A percentile compares a stretch with the other conserved stretches of the same genome.
Evolutionary conservation across 2,113 vertebrate genomes (phyloP).

Genomic region (Pardalotus punctatus): DNA sequence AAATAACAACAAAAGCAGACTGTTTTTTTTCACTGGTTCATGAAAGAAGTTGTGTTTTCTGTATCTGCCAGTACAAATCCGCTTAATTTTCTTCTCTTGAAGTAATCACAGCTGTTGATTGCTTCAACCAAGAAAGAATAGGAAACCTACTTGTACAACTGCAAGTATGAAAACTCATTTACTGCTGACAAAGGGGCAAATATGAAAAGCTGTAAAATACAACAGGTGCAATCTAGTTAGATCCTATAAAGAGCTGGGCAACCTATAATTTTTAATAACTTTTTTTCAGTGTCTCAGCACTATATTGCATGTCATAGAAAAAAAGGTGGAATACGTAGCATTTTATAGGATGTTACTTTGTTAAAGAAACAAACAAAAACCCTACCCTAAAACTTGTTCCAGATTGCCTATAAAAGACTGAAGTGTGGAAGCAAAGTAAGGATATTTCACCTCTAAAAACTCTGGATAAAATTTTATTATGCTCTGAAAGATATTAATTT

Average conservation of each 20-base stretch:
- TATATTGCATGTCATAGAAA: background rate
- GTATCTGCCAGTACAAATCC: background rate
- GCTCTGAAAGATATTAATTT: background rate
- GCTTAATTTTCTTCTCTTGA: conserved; percentile 23
- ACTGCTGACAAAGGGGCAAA: conserved; percentile 4
- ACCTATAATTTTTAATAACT: background rate
- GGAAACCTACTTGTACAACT: conserved; percentile 1
- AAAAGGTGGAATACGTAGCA: background rate
- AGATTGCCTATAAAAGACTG: background rate
- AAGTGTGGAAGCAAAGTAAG: background rate
- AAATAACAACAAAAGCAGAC: background rate
- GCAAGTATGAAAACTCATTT: conserved; percentile 36
- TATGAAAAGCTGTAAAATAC: background rate
- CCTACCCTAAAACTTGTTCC: background rate
- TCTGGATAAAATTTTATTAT: background rate
- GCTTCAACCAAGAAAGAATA: conserved; percentile 26
- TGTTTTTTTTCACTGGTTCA: background rate
- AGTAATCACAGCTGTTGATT: conserved; percentile 40
- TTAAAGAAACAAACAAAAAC: background rate
- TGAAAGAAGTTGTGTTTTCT: background rate
- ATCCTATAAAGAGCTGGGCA: background rate
- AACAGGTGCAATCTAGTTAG: background rate
- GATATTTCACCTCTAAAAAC: background rate
- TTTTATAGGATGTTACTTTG: background rate
- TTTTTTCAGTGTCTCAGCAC: background rate